A percentile compares a stretch with the other conserved stretches of the same genome.
phyloP scores from a whole-genome alignment of 1,140 invertebrate genomes.

The Sycophaga agraensis region DNA sequence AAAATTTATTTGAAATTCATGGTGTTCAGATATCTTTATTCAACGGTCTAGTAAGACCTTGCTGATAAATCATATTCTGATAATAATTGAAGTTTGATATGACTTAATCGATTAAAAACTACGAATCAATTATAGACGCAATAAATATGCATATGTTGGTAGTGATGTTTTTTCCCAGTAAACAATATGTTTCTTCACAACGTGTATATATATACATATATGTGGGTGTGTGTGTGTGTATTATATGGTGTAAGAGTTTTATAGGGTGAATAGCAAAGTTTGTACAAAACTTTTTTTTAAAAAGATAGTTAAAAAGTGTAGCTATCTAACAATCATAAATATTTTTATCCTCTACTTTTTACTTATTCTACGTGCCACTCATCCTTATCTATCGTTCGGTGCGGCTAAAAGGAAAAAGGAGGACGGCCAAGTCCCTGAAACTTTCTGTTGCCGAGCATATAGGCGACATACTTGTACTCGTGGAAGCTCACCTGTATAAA shows the following conservation, averaged over 20 bases:
- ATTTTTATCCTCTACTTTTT: constrained; percentile 14
- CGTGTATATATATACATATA: neutral
- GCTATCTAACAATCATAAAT: constrained; percentile 9
- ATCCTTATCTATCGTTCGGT: neutral
- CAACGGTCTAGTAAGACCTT: neutral
- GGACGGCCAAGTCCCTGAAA: constrained; percentile 13
- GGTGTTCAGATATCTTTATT: constrained; percentile 8
- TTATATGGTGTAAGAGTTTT: no score
- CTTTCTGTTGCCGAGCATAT: neutral
- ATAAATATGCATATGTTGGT: no score
- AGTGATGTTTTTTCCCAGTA: no score
- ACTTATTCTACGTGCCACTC: constrained; percentile 12
- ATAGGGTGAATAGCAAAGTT: no score
- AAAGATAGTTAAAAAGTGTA: constrained; percentile 4
- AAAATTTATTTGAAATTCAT: constrained; percentile 20
- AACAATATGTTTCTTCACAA: neutral
- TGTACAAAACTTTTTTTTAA: neutral
- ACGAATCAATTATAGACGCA: no score
- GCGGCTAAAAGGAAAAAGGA: neutral
- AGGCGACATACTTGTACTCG: neutral
- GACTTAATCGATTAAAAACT: no score
- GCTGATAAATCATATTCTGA: neutral
- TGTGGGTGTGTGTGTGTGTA: neutral
- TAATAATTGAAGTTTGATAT: no score
- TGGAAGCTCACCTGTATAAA: constrained; percentile 24